phyloP scores from a whole-genome alignment of 2,888 invertebrate species.

The Conops quadrifasciatus region DNA sequence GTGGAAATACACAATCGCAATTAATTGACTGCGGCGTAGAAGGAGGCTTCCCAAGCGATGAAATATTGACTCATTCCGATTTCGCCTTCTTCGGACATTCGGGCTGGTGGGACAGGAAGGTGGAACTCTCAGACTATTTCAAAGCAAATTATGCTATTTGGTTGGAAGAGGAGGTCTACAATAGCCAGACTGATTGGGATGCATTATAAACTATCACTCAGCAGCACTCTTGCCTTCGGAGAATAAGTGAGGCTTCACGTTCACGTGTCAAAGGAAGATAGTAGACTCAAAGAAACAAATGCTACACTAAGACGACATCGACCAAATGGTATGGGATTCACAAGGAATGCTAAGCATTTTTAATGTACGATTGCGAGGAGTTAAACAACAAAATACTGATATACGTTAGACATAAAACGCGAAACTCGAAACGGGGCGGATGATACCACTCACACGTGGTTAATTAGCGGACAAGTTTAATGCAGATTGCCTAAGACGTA shows the following conservation, averaged over 20 bases:
- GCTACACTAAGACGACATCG: too few species aligned
- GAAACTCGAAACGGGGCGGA: too few species aligned
- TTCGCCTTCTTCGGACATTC: slow-evolving; percentile 64
- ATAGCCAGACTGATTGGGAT: slow-evolving; percentile 84
- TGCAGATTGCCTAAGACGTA: slow-evolving; percentile 32
- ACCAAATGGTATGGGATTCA: too few species aligned
- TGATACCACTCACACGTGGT: background rate
- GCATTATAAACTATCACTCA: slow-evolving; percentile 51
- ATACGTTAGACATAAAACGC: background rate
- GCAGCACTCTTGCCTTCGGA: background rate
- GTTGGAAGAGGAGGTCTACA: slow-evolving; percentile 96
- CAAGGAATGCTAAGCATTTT: too few species aligned
- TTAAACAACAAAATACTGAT: too few species aligned
- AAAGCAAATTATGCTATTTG: slow-evolving; percentile 93
- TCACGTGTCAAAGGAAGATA: too few species aligned
- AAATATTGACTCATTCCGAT: slow-evolving; percentile 62
- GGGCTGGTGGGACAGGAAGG: slow-evolving; percentile 65
- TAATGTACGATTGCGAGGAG: too few species aligned
- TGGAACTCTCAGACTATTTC: slow-evolving; percentile 89
- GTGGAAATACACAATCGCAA: slow-evolving; percentile 49
- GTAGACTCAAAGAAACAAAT: too few species aligned
- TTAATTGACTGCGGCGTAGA: slow-evolving; percentile 58
- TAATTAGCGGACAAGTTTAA: slow-evolving; percentile 26
- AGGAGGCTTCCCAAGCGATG: slow-evolving; percentile 62
- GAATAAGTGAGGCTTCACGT: background rate